Evolutionary conservation across 2,888 invertebrate genomes (phyloP).

Genomic region (Agapostemon virescens): DNA sequence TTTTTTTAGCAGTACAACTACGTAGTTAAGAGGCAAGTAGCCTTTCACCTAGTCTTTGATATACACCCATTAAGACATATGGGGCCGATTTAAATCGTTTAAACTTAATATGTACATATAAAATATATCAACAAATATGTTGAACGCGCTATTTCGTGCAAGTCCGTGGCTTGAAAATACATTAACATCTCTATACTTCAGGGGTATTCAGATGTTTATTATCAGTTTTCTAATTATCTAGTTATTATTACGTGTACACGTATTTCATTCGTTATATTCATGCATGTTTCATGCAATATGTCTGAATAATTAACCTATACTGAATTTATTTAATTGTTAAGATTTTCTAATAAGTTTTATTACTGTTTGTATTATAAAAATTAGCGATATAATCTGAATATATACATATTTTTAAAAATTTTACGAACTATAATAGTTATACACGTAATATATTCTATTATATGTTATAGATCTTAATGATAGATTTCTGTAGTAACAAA

Average conservation of each 20-base stretch:
- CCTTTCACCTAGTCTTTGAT: constrained; percentile 9
- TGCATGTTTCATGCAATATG: background rate
- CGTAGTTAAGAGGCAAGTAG: constrained; percentile 40
- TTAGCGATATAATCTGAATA: background rate
- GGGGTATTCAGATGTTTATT: constrained; percentile 69
- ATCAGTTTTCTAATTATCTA: constrained; percentile 15
- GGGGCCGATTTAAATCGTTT: background rate
- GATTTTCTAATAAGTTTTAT: background rate
- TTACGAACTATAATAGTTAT: background rate
- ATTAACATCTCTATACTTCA: constrained; percentile 74
- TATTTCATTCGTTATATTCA: constrained; percentile 9
- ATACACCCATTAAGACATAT: constrained; percentile 5
- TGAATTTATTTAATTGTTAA: background rate
- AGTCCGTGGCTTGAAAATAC: constrained; percentile 75
- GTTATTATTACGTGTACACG: background rate
- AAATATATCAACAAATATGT: constrained; percentile 35
- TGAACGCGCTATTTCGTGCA: constrained; percentile 67
- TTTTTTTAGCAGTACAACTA: constrained; percentile 10
- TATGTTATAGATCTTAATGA: too few relatives aligned
- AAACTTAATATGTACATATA: too few relatives aligned
- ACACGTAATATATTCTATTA: background rate
- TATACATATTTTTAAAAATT: background rate
- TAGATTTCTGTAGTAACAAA: background rate
- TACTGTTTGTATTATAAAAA: background rate
- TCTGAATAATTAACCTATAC: background rate